Evolutionary conservation across 2,888 invertebrate species (phyloP).

Genomic region (Deroplatys truncata): DNA sequence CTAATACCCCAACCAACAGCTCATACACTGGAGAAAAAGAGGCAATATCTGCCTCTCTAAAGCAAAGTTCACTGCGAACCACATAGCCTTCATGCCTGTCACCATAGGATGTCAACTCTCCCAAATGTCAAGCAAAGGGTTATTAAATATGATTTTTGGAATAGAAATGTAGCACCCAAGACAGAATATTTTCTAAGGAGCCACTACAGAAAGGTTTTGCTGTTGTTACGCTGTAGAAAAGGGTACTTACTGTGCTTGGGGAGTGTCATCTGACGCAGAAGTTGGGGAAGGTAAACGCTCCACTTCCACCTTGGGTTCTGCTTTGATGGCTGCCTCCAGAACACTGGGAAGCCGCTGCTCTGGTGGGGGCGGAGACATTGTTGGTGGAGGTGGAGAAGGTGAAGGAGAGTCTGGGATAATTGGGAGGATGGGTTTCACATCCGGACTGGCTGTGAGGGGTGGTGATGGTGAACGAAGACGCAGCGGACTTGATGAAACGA

Average conservation of each 20-base stretch:
- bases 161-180: too few species aligned
- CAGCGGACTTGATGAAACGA: slow-evolving; percentile 6
- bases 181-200: too few species aligned
- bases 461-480: slow-evolving; percentile 2
- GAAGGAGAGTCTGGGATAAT: slow-evolving; percentile 1
- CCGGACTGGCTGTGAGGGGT: background rate
- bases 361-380: slow-evolving; percentile 36
- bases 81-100: too few species aligned
- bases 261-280: slow-evolving; percentile 46
- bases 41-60: too few species aligned
- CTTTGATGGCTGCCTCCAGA: slow-evolving; percentile 82
- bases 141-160: too few species aligned
- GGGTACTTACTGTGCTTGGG: slow-evolving; percentile 39
- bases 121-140: too few species aligned
- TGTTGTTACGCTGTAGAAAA: too few species aligned
- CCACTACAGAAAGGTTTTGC: too few species aligned
- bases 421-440: background rate
- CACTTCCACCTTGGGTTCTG: slow-evolving; percentile 77
- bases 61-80: too few species aligned
- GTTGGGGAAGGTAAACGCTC: slow-evolving; percentile 50
- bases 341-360: slow-evolving; percentile 58
- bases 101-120: too few species aligned
- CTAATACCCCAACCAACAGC: too few species aligned
- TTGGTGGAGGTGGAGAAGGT: slow-evolving; percentile 15
- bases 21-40: too few species aligned